Evolutionary conservation across 2,797 vertebrate genomes (phyloP), one percentile per base, ranked within the genome.

Genomic region (Gila robusta): DNA sequence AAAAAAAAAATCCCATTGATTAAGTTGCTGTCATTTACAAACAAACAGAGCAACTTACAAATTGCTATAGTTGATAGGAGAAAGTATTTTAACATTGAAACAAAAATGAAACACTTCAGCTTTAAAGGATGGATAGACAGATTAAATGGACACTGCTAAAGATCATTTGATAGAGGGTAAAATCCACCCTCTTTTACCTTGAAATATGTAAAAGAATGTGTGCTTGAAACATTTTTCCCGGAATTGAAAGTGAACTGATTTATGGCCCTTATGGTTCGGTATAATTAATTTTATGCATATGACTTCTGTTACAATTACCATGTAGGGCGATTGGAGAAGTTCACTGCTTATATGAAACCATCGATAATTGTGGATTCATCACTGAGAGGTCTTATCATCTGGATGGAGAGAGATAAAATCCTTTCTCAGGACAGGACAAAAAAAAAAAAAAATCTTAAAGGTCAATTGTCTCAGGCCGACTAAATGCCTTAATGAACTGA

Each of bases 211-310:
- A 95, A 95, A 93, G 89, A 93, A 90, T 87, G 72, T 81, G 86
- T 64, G 94, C 92, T 88, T 94, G 94, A 96, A 96, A 94, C 94
- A 96, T 95, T 94, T 95, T 90, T 90, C 83, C 90, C 90, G 91
- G 92, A 94, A 97, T 97, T 97, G 96, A 94, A 93, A 94, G 93
- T 95, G 95, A 97, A 93, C 96, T 97, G 96, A 97, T 97, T 98
- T 97, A 97, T 98, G 96, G 95, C 96, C 94, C 93, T 92, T 97
- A 95, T 96, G 96, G 95, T 94, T 93, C 89, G 83, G 94, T 92
- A 96, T 96, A 96, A 97, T 97, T 97, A 97, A 97, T 97, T 97
- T 97, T 97, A 97, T 97, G 97, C 96, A 97, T 97, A 97, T 97
- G 96, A 96, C 96, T 97, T 97, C 97, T 96, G 96, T 96, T 95